phyloP scores from a whole-genome alignment of 2,113 vertebrate genomes.

The Phylloscopus trochiloides region DNA sequence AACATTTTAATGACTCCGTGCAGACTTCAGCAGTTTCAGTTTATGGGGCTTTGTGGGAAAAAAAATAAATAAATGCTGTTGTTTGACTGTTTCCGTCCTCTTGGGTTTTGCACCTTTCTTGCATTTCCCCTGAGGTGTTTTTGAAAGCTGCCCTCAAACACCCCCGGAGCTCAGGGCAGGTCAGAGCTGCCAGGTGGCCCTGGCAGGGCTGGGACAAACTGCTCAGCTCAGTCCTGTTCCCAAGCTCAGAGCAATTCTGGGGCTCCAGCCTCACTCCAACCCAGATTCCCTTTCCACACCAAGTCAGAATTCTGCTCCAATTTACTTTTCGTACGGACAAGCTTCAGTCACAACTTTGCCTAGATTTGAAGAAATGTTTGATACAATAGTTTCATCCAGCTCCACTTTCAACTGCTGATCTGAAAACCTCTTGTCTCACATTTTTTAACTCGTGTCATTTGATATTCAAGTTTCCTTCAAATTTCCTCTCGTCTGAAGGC shows the following conservation, averaged over 20 bases:
- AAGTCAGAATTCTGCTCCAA: slow-evolving; percentile 2
- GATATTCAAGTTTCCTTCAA: slow-evolving; percentile 57
- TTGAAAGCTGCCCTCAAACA: neutral
- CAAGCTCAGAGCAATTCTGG: neutral
- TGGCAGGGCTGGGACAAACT: neutral
- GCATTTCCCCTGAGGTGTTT: neutral
- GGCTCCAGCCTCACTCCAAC: neutral
- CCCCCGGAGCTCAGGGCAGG: neutral
- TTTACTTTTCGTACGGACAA: neutral
- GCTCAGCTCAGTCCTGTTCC: neutral
- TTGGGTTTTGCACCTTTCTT: neutral
- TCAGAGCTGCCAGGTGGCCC: neutral
- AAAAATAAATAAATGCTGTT: neutral
- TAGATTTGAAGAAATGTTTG: slow-evolving; percentile 35
- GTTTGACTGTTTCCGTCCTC: slow-evolving; percentile 18
- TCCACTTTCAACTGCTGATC: slow-evolving; percentile 53
- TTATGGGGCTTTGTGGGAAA: neutral
- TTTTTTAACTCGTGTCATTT: slow-evolving; percentile 45
- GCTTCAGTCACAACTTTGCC: slow-evolving; percentile 27
- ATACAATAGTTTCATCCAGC: slow-evolving; percentile 48
- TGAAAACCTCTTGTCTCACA: slow-evolving; percentile 37
- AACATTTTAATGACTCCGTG: neutral
- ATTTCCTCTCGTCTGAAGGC: slow-evolving; percentile 32
- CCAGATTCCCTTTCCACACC: neutral
- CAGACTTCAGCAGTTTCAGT: slow-evolving; percentile 47